These are phyloP conservation scores for Diplolepis rosae DNA, from an alignment of 2,888 invertebrate species.

Conservation along the genomic window DNA sequence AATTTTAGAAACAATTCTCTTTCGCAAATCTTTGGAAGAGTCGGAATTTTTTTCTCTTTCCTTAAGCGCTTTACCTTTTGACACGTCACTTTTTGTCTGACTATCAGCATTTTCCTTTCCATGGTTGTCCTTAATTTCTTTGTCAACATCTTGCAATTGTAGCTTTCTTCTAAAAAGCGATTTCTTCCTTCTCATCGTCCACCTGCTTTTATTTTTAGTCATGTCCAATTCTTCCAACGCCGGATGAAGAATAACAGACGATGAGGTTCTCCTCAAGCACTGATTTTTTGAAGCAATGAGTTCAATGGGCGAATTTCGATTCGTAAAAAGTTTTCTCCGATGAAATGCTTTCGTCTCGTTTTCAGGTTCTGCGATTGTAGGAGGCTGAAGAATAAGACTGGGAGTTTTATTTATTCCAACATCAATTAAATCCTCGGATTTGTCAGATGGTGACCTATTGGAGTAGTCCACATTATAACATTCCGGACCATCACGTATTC, in stretches of 20 bases:
- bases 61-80: no score
- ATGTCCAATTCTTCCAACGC: neutral
- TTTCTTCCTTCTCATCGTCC: neutral
- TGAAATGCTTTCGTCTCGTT: constrained; percentile 12
- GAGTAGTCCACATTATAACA: neutral
- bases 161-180: neutral
- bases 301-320: constrained; percentile 58
- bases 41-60: no score
- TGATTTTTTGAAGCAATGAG: constrained; percentile 39
- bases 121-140: neutral
- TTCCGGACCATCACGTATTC: constrained; percentile 2
- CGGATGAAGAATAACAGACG: neutral
- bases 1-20: no score
- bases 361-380: neutral
- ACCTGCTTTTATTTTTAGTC: neutral
- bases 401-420: neutral
- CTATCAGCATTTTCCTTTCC: no score
- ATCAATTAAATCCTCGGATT: neutral
- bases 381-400: neutral
- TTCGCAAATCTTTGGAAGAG: no score
- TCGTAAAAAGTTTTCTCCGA: constrained; percentile 59
- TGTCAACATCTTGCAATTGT: neutral
- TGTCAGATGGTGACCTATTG: neutral
- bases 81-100: no score
- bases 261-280: neutral